Evolutionary conservation across 2,113 vertebrate species (phyloP), one percentile per base, ranked within the genome.

Genomic region (Petrocephalus microphthalmus): DNA sequence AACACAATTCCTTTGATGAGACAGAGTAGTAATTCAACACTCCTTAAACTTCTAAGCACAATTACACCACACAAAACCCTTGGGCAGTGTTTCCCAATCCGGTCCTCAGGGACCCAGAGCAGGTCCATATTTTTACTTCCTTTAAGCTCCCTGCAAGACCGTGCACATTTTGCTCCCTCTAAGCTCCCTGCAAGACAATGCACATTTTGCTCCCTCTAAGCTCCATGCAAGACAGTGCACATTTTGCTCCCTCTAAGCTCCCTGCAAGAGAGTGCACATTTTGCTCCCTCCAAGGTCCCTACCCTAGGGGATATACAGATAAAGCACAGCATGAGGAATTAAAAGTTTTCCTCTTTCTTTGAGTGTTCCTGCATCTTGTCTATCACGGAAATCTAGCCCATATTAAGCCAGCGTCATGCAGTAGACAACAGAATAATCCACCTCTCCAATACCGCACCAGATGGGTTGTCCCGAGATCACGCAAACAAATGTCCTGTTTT

Each of bases 401-500:
- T 82, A 33, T 47, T 22, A 82, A 45, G 19, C 42, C 78, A 82
- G 2, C 8, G 37, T 37, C 49, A 84, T 56, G 33, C 88, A 90
- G 87, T 90, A 91, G 89, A 33, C 88, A 89, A 86, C 90, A 91
- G 90, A 92, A 90, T 91, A 82, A 92, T 85, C 86, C 13, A 51
- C 15, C 51, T 47, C 19, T 22, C 15, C 91, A 89, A 60, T 84
- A 83, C 91, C 87, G 81, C 49, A 89, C 53, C 8, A 57, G 88
- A 37, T 83, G 91, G 91, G 90, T 87, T 92, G 91, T 89, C 89
- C 90, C 89, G 89, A 90, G 90, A 89, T 90, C 85, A 78, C 89
- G 8, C 20, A 85, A 81, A n/a, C 54, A 91, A 87, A 93, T 90
- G 84, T 90, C 91, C 90, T n/a, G 87, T 33, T 22, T 49, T 85